Conservation (phyloP, 2,113 vertebrate species). For the Oncorhynchus clarkii region DNA sequence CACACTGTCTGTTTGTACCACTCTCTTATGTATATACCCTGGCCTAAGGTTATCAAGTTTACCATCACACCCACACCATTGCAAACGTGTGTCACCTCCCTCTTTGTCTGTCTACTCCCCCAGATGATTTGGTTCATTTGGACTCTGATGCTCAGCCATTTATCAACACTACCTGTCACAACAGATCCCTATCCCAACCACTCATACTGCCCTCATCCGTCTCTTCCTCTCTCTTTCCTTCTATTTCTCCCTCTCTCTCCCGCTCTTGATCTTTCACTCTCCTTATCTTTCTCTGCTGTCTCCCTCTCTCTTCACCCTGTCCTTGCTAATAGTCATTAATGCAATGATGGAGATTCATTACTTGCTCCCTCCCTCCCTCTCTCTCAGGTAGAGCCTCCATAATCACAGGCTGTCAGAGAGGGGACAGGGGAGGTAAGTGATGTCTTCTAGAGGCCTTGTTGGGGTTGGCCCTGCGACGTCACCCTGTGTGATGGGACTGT, state of each 20-base stretch:
- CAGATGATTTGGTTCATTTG: constrained; percentile 67
- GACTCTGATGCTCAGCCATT: constrained; percentile 60
- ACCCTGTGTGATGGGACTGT: constrained; percentile 38
- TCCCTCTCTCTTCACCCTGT: constrained; percentile 51
- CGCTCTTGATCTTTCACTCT: constrained; percentile 19
- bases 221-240: constrained; percentile 39
- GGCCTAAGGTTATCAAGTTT: neutral
- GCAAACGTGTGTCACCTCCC: constrained; percentile 21
- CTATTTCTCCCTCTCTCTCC: constrained; percentile 36
- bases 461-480: constrained; percentile 5
- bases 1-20: no score
- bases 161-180: constrained; percentile 67
- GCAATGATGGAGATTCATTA: constrained; percentile 65
- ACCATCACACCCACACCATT: constrained; percentile 26
- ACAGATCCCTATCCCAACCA: constrained; percentile 37
- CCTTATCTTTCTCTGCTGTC: constrained; percentile 44
- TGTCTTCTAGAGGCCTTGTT: constrained; percentile 34
- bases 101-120: constrained; percentile 38
- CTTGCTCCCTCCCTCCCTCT: constrained; percentile 16
- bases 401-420: constrained; percentile 44
- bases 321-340: constrained; percentile 68
- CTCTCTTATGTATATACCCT: no score
- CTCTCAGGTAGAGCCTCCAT: constrained; percentile 33
- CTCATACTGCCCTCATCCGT: constrained; percentile 54
- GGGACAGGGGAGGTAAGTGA: constrained; percentile 48